These are phyloP conservation scores for Acipenser transmontanus DNA, from an alignment of 2,797 vertebrate genomes.

Conservation along the genomic window DNA sequence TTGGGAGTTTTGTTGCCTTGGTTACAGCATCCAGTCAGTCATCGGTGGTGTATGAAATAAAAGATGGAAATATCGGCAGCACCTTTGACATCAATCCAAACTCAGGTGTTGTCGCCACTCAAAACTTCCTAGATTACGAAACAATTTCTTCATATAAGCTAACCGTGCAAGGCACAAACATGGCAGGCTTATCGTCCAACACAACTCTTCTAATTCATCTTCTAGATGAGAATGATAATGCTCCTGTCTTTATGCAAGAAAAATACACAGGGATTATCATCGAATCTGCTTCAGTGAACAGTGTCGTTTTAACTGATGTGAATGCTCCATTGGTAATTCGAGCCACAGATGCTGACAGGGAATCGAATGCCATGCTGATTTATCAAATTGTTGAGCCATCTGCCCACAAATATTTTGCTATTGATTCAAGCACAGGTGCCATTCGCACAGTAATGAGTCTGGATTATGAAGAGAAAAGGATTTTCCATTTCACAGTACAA, in stretches of 20 bases:
- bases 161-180: slow-evolving; percentile 76
- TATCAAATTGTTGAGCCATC: slow-evolving; percentile 86
- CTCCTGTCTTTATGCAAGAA: slow-evolving; percentile 68
- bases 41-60: slow-evolving; percentile 80
- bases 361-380: slow-evolving; percentile 82
- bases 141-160: slow-evolving; percentile 59
- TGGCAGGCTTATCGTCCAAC: slow-evolving; percentile 79
- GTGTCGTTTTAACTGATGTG: slow-evolving; percentile 74
- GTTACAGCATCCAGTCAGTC: slow-evolving; percentile 79
- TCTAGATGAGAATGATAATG: slow-evolving; percentile 84
- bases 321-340: slow-evolving; percentile 81
- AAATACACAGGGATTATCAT: slow-evolving; percentile 81
- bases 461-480: slow-evolving; percentile 81
- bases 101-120: slow-evolving; percentile 80
- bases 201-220: slow-evolving; percentile 74
- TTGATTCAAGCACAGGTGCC: slow-evolving; percentile 91
- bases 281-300: slow-evolving; percentile 83
- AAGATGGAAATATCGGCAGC: slow-evolving; percentile 69
- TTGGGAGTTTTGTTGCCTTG: slow-evolving; percentile 73
- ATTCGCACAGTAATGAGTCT: slow-evolving; percentile 75
- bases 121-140: slow-evolving; percentile 84
- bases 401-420: slow-evolving; percentile 79
- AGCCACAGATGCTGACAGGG: slow-evolving; percentile 79
- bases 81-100: slow-evolving; percentile 82
- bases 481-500: slow-evolving; percentile 82